A percentile compares a stretch with the other conserved stretches of the same genome.
Evolutionary conservation across 2,888 invertebrate species (phyloP).

Genomic region (Lumbricus terrestris): DNA sequence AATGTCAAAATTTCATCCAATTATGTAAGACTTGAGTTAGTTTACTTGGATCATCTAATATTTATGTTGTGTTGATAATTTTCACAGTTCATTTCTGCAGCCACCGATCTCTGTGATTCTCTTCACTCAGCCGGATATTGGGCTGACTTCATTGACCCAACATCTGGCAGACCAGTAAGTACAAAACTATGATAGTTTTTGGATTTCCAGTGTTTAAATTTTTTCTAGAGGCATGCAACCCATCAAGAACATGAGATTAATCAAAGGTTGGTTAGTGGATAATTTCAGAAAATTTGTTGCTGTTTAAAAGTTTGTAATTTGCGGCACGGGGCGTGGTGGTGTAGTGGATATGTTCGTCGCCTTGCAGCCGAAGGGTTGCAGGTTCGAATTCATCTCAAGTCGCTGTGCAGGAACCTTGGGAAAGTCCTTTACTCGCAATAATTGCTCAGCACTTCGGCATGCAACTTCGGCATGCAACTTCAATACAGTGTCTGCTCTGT

Average conservation of each 20-base stretch:
- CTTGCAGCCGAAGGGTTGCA: too few species aligned
- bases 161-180: conserved; percentile 72
- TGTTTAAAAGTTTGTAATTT: background rate
- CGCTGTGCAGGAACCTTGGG: too few species aligned
- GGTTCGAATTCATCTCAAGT: too few species aligned
- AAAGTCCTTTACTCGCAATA: too few species aligned
- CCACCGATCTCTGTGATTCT: conserved; percentile 73
- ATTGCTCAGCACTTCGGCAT: too few species aligned
- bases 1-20: background rate
- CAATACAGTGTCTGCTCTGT: too few species aligned
- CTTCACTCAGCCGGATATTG: conserved; percentile 74
- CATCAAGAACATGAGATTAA: background rate
- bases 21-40: background rate
- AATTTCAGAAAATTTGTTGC: background rate
- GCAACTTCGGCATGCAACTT: too few species aligned
- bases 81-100: conserved; percentile 73
- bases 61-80: background rate
- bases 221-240: background rate
- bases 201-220: background rate
- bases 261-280: background rate
- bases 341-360: too few species aligned
- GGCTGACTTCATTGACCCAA: conserved; percentile 88
- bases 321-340: too few species aligned
- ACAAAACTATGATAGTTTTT: background rate
- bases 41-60: background rate